These are phyloP conservation scores for Oncorhynchus kisutch DNA, from an alignment of 2,113 vertebrate species.

Conservation along the genomic window DNA sequence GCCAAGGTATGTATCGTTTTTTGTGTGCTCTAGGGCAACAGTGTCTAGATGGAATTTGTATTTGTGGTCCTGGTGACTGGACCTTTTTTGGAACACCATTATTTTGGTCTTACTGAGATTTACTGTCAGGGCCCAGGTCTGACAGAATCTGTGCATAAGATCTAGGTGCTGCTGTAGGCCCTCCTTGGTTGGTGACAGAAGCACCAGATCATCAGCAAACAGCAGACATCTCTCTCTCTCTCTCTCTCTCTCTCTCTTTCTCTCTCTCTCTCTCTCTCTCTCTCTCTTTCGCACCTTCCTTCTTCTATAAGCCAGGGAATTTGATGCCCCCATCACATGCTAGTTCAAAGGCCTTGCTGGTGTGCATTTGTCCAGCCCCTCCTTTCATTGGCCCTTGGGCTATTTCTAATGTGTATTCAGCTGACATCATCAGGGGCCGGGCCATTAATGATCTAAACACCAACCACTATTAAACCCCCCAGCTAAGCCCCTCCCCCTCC, in stretches of 20 bases:
- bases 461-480: slow-evolving; percentile 5
- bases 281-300: background rate
- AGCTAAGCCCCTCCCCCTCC: background rate
- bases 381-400: background rate
- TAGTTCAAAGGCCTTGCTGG: slow-evolving; percentile 1
- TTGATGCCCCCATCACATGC: background rate
- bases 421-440: slow-evolving; percentile 1
- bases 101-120: too few relatives aligned
- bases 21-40: too few relatives aligned
- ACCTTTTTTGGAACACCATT: too few relatives aligned
- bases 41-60: too few relatives aligned
- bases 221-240: background rate
- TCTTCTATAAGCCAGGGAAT: background rate
- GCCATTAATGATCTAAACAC: slow-evolving; percentile 6
- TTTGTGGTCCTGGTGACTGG: too few relatives aligned
- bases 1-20: too few relatives aligned
- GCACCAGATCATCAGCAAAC: too few relatives aligned
- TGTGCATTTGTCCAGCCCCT: background rate
- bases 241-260: background rate
- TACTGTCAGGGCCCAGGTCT: too few relatives aligned
- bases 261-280: background rate
- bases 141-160: too few relatives aligned
- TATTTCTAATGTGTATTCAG: background rate
- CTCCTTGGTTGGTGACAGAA: too few relatives aligned
- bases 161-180: too few relatives aligned